Evolutionary conservation across 2,888 invertebrate species (phyloP), one percentile per base, ranked within the genome.

Genomic region (Halictus ligatus): DNA sequence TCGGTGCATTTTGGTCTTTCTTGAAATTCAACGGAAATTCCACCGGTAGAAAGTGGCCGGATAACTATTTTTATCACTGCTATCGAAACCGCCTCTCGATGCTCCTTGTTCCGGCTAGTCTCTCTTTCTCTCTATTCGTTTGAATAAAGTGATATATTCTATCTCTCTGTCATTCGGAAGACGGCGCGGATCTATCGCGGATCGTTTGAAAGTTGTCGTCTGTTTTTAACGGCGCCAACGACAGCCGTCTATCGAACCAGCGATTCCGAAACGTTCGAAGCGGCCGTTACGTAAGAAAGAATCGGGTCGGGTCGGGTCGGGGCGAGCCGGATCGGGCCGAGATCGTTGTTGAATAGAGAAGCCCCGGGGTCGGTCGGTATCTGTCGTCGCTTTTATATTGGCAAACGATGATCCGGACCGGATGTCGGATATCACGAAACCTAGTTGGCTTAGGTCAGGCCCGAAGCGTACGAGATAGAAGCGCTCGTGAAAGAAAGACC

Each of bases 391-490:
- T 7, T 60, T 74, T 40, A 74, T 74, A 78, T 82, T 84, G 75
- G 43, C 54, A 18, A 81, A 84, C 78, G 91, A 92, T 93, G 80
- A 93, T 94, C 93, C 92, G 74, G 81, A 81, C 89, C 92, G 92
- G 93, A 92, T 92, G 90, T 91, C 90, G 89, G 87, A 84, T 88
- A 92, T 93, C 93, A 93, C 93, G 93, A 91, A 92, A 89, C 88
- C 64, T 43, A 64, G 92, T 93, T 92, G 91, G 87, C 92, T 92
- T 86, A 92, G 93, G 92, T 92, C 93, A 91, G 91, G 89, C 18
- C 78, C 75, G 74, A 25, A 21, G 35, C n/a, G 67, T 7, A 10
- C 29, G 35, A 69, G 77, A 77, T 35, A 69, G 25, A 29, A 10
- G n/a, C 40, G 12, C 25, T 73, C 58, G 72, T n/a, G 58, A 73